Evolutionary conservation across 2,888 invertebrate species (phyloP), one percentile per base, ranked within the genome.

Genomic region (Orthosia cruda): DNA sequence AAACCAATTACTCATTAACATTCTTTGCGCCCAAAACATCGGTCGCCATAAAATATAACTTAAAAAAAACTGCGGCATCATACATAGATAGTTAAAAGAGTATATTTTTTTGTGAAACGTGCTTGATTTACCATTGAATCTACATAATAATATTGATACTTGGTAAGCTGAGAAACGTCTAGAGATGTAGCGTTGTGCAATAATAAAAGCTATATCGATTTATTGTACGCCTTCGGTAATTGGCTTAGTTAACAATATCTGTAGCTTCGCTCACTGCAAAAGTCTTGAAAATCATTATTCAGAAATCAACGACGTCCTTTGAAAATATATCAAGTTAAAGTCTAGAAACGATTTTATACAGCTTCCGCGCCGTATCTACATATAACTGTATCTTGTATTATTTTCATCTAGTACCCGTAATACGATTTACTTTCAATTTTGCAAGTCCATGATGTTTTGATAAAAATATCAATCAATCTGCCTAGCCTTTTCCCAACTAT

Each of bases 1-100:
- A 71, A 70, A 80, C 70, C 45, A 63, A 67, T 54, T 64, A 45
- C 78, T 52, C 12, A 68, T 61, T 67, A 62, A 75, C 20, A 75
- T 80, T 74, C 40, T 40, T 20, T 16, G 11, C n/a, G 64, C 16
- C 54, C 12, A 55, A 68, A 55, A 65, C 20, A 73, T 72, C 11
- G 13, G 47, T 20, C 59, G 40, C 13, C 32, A 50, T 72, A 57
- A 63, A 23, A 40, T 66, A 15, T 9, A 20, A 23, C 47, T 40
- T 47, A 9, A 59, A 52, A 26, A 63, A 45, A 20, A 49, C 13
- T 11, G 9, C 58, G 23, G 5, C 13, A 49, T 40, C 40, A 23
- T 20, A 57, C n/a, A 50, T 45, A 57, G n/a, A 40, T 45, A 50
- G 3, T 70, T 26, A 32, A 58, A 52, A 15, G 20, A 32, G 13